These are phyloP conservation scores for Miichthys miiuy DNA, from an alignment of 2,797 vertebrate species.

Conservation along the genomic window DNA sequence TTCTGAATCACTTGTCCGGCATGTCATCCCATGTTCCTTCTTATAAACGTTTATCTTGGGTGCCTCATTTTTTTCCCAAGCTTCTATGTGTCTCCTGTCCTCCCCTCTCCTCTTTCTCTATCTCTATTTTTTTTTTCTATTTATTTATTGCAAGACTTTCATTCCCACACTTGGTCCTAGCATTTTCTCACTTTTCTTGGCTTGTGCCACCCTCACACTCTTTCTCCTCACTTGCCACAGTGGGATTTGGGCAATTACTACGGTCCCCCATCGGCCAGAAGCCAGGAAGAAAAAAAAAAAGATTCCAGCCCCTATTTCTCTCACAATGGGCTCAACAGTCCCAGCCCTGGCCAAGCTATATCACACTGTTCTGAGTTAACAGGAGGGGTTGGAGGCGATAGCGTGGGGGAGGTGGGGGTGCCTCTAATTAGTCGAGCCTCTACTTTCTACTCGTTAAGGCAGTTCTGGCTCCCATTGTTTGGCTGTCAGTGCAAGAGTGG, in stretches of 20 bases:
- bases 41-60: constrained; percentile 26
- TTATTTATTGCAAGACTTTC: constrained; percentile 33
- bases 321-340: constrained; percentile 49
- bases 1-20: constrained; percentile 39
- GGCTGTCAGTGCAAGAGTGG: constrained; percentile 66
- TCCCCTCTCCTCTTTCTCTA: not conserved
- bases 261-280: constrained; percentile 69
- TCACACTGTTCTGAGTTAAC: constrained; percentile 60
- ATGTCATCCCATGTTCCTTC: constrained; percentile 11
- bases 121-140: constrained; percentile 9
- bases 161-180: constrained; percentile 55
- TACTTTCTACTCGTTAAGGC: constrained; percentile 72
- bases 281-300: constrained; percentile 67
- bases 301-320: constrained; percentile 67
- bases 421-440: constrained; percentile 78
- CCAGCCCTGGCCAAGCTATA: constrained; percentile 45
- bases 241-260: constrained; percentile 81
- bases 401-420: constrained; percentile 19
- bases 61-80: constrained; percentile 31
- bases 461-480: constrained; percentile 76
- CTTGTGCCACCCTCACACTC: constrained; percentile 57
- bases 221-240: constrained; percentile 69
- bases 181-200: constrained; percentile 65
- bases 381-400: constrained; percentile 47
- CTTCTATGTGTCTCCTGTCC: constrained; percentile 2